phyloP scores from a whole-genome alignment of 64 coral and sea anemone species.

The Trachythela sp. region DNA sequence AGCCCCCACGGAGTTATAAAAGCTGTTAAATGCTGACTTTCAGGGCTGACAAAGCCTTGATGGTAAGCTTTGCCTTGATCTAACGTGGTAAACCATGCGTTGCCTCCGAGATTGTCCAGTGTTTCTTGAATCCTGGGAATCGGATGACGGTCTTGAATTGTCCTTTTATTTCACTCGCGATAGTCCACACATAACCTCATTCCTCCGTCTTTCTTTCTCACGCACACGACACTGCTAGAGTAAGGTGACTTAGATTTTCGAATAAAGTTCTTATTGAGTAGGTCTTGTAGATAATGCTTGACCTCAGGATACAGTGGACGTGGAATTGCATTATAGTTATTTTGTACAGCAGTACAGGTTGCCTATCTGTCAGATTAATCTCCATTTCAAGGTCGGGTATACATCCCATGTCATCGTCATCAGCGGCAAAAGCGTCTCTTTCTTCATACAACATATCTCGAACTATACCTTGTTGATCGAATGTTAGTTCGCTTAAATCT shows the following conservation, averaged over 20 bases:
- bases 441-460: background rate
- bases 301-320: constrained; percentile 10
- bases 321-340: background rate
- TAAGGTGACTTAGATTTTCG: constrained; percentile 7
- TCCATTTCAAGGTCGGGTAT: background rate
- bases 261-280: constrained; percentile 23
- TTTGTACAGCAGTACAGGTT: constrained; percentile 7
- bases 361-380: constrained; percentile 1
- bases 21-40: background rate
- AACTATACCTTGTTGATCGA: background rate
- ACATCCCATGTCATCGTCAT: constrained; percentile 5
- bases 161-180: background rate
- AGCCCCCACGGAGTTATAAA: background rate
- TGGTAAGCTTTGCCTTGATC: constrained; percentile 14
- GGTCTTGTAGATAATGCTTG: constrained; percentile 12
- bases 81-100: background rate
- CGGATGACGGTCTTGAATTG: background rate
- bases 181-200: constrained; percentile 21
- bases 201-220: constrained; percentile 18
- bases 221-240: constrained; percentile 1
- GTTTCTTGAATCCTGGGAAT: background rate
- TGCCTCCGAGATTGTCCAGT: background rate
- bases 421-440: background rate
- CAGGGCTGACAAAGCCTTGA: background rate
- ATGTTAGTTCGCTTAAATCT: background rate